These are phyloP conservation scores for Cistogaster globosa DNA, from an alignment of 2,888 invertebrate species.

Conservation along the genomic window DNA sequence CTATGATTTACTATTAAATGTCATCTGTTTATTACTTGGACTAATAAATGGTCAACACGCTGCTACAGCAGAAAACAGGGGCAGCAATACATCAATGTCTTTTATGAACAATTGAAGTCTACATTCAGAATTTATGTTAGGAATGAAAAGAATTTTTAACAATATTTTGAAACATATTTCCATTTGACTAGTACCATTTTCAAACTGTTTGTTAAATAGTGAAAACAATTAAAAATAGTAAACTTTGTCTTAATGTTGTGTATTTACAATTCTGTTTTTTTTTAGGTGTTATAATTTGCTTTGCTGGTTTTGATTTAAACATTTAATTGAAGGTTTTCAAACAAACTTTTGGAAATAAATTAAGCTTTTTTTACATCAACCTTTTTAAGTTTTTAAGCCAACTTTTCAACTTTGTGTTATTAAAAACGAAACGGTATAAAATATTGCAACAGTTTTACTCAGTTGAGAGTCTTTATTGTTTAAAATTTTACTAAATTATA, in stretches of 20 bases:
- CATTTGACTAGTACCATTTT: slow-evolving; percentile 25
- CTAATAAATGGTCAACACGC: slow-evolving; percentile 4
- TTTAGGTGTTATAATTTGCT: too few species aligned
- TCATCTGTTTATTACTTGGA: slow-evolving; percentile 46
- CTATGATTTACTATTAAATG: slow-evolving; percentile 52
- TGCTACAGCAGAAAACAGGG: not conserved
- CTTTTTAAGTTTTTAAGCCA: slow-evolving; percentile 34
- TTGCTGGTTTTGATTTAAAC: slow-evolving; percentile 25
- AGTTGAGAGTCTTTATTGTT: slow-evolving; percentile 15
- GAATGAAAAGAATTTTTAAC: slow-evolving; percentile 16
- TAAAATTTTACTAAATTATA: slow-evolving; percentile 48
- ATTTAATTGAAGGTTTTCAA: slow-evolving; percentile 62
- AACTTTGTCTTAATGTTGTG: not conserved
- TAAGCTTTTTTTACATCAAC: slow-evolving; percentile 24
- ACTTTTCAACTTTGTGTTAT: slow-evolving; percentile 18
- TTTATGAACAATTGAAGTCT: slow-evolving; percentile 23
- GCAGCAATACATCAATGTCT: slow-evolving; percentile 68
- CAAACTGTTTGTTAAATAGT: slow-evolving; percentile 19
- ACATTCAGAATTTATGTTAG: not conserved
- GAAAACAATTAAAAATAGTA: slow-evolving; percentile 21
- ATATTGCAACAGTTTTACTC: slow-evolving; percentile 18
- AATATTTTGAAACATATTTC: slow-evolving; percentile 40
- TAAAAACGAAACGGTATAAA: slow-evolving; percentile 6
- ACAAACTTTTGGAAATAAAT: slow-evolving; percentile 2
- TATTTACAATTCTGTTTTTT: not conserved